phyloP scores from a whole-genome alignment of 2,797 vertebrate genomes.

The Sebastes glaucus region DNA sequence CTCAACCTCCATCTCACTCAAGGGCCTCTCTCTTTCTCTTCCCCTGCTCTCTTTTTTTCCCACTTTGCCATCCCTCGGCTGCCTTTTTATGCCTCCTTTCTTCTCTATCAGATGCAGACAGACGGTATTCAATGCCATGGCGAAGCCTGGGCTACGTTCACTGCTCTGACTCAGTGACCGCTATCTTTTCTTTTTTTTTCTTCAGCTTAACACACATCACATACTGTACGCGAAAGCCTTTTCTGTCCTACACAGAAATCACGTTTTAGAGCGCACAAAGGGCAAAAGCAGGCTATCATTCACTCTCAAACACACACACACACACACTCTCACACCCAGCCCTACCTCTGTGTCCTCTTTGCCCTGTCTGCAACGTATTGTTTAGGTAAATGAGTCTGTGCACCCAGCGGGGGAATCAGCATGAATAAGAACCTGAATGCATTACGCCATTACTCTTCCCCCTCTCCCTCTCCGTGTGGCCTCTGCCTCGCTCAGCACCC shows the following conservation, averaged over 20 bases:
- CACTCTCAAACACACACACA: slow-evolving; percentile 21
- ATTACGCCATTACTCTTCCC: slow-evolving; percentile 66
- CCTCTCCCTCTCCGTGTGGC: slow-evolving; percentile 52
- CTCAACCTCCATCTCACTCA: slow-evolving; percentile 50
- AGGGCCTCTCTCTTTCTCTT: slow-evolving; percentile 31
- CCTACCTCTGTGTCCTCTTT: slow-evolving; percentile 65
- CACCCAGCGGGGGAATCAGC: slow-evolving; percentile 72
- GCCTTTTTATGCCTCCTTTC: slow-evolving; percentile 52
- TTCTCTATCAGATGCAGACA: slow-evolving; percentile 66
- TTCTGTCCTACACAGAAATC: neutral
- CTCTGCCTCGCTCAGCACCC: slow-evolving; percentile 66
- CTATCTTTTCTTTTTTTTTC: neutral
- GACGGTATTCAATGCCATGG: slow-evolving; percentile 17
- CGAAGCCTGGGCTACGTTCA: neutral
- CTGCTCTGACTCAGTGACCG: slow-evolving; percentile 15
- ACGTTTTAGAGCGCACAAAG: slow-evolving; percentile 9
- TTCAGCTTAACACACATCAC: neutral
- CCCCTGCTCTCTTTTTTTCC: slow-evolving; percentile 6
- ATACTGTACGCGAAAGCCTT: slow-evolving; percentile 1
- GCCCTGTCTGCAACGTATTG: slow-evolving; percentile 76
- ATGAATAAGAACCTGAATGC: slow-evolving; percentile 76
- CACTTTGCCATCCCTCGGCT: slow-evolving; percentile 8
- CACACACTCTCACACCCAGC: slow-evolving; percentile 22
- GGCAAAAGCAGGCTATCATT: slow-evolving; percentile 40
- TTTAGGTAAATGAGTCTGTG: slow-evolving; percentile 78